These are phyloP conservation scores for Corydoras sp. DNA, from an alignment of 2,113 vertebrate species.

Conservation along the genomic window DNA sequence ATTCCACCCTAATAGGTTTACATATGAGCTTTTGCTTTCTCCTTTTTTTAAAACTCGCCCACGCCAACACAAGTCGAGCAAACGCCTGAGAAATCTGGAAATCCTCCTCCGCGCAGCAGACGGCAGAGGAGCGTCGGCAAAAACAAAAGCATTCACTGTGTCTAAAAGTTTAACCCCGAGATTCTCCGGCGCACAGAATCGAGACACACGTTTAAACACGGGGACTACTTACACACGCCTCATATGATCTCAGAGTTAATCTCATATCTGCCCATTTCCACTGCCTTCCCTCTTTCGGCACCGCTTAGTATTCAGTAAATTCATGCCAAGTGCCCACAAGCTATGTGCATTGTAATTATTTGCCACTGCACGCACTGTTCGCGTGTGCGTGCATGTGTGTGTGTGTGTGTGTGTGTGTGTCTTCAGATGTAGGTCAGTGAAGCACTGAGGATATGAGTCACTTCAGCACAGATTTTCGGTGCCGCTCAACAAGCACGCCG, in stretches of 20 bases:
- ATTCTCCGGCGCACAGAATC: no score
- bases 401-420: slow-evolving; percentile 21
- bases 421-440: slow-evolving; percentile 62
- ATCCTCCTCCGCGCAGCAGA: no score
- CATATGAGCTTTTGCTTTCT: background rate
- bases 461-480: slow-evolving; percentile 53
- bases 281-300: background rate
- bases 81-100: no score
- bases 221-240: no score
- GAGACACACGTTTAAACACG: background rate
- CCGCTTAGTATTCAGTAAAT: slow-evolving; percentile 17
- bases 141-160: no score
- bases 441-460: slow-evolving; percentile 67
- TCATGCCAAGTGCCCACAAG: slow-evolving; percentile 22
- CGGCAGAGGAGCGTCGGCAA: no score
- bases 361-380: slow-evolving; percentile 20
- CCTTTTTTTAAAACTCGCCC: background rate
- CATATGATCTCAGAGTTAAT: background rate
- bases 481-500: slow-evolving; percentile 44
- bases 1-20: slow-evolving; percentile 3
- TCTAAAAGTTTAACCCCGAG: no score
- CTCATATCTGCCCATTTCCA: background rate
- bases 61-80: background rate
- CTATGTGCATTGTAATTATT: slow-evolving; percentile 4
- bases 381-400: slow-evolving; percentile 25